Conservation (phyloP, 2,113 vertebrate species). For the Geococcyx californianus region DNA sequence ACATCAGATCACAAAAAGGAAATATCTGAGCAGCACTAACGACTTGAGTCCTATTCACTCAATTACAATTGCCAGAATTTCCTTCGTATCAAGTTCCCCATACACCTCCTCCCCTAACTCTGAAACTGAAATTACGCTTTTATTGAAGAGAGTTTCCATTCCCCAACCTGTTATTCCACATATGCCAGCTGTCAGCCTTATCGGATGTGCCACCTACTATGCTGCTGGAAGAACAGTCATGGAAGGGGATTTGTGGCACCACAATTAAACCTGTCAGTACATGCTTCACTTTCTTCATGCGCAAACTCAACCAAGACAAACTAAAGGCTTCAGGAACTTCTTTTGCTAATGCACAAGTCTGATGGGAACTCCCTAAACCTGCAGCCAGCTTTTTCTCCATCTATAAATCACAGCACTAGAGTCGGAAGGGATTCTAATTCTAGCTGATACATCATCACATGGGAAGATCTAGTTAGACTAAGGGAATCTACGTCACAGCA, state of each 20-base stretch:
- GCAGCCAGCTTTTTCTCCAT: not conserved
- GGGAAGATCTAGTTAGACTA: not conserved
- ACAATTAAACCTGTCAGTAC: not conserved
- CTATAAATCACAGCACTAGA: conserved; percentile 6
- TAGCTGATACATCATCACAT: not conserved
- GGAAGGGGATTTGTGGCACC: not conserved
- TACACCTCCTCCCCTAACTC: not conserved
- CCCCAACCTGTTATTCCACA: not conserved
- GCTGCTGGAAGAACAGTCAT: not conserved
- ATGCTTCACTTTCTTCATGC: not conserved
- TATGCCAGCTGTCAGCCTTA: not conserved
- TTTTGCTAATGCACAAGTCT: not conserved
- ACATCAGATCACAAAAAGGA: not conserved
- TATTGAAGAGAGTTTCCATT: not conserved
- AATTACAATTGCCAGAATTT: not conserved
- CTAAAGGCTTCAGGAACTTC: not conserved
- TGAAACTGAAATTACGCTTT: not conserved
- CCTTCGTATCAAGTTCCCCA: not conserved
- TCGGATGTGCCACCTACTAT: not conserved
- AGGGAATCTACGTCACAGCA: not conserved
- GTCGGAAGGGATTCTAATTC: not conserved
- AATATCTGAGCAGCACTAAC: not conserved
- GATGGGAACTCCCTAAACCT: not conserved
- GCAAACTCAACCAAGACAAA: not conserved
- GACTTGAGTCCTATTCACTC: not conserved